phyloP scores from a whole-genome alignment of 1,140 invertebrate species.

The Agrilus planipennis region DNA sequence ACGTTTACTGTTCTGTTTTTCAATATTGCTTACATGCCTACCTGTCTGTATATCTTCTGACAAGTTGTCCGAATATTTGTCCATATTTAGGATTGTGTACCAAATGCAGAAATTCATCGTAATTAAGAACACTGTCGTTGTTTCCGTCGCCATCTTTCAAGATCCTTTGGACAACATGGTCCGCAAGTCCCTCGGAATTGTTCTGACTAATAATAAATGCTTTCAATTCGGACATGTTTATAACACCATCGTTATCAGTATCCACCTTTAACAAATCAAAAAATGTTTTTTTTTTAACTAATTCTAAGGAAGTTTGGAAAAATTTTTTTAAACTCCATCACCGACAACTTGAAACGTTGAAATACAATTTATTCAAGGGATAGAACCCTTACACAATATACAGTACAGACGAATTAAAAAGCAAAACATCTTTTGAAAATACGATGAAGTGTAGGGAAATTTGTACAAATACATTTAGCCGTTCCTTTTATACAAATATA shows the following conservation, averaged over 20 bases:
- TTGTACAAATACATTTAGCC: too few relatives aligned
- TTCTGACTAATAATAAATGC: slow-evolving; percentile 46
- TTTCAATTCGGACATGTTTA: slow-evolving; percentile 58
- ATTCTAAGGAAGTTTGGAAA: neutral
- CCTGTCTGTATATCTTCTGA: slow-evolving; percentile 14
- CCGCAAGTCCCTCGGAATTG: slow-evolving; percentile 58
- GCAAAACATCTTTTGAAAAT: too few relatives aligned
- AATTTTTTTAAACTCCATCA: neutral
- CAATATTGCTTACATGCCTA: too few relatives aligned
- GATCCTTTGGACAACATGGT: slow-evolving; percentile 56
- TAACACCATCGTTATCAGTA: slow-evolving; percentile 54
- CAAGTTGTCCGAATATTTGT: slow-evolving; percentile 42
- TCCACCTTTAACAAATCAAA: slow-evolving; percentile 1
- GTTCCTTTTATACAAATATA: too few relatives aligned
- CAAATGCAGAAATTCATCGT: slow-evolving; percentile 69
- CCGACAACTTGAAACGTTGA: too few relatives aligned
- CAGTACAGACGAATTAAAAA: too few relatives aligned
- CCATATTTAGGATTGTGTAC: slow-evolving; percentile 51
- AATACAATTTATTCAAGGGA: too few relatives aligned
- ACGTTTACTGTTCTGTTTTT: too few relatives aligned
- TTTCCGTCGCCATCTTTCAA: slow-evolving; percentile 57
- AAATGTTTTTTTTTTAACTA: neutral
- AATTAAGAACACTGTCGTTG: slow-evolving; percentile 59
- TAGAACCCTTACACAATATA: too few relatives aligned
- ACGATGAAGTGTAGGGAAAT: too few relatives aligned